Base-by-base conservation (phyloP, 2,888 invertebrate species). In the Cerceris rybyensis region DNA sequence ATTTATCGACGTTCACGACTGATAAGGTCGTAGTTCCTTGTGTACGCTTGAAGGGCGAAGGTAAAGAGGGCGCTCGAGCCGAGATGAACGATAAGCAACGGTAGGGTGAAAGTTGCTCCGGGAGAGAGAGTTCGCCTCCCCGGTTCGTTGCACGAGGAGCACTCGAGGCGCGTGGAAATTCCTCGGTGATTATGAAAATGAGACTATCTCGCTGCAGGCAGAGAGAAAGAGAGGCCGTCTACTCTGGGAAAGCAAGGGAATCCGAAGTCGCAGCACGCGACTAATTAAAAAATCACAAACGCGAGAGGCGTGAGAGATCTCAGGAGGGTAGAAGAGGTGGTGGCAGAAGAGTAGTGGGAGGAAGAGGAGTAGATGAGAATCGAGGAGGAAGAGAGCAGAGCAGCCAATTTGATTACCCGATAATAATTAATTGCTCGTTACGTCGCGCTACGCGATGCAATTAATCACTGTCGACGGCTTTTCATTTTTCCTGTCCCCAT, bases 361-460 rank as follows among this genome's bases (percentile, higher is more conserved):
- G 63, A 28, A 55, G 61, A 17, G 52, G 13, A 54, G 7, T 61
- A 41, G 13, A 39, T 69, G 67, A 43, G 54, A 63, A 60, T 4
- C 17, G n/a, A 60, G 61, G 52, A 60, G 41, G 67, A 64, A 63
- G 70, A 41, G 74, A 57, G 65, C 54, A 42, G 59, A 81, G 78
- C 73, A 81, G 81, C 71, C 86, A 77, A 85, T 88, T 86, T 85
- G 86, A 88, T 88, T 88, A 88, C 73, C 80, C 83, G 88, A 89
- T 89, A 88, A 86, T 89, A 88, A 88, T 88, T 88, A 89, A 89
- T 89, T 84, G 88, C 87, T 89, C 86, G 86, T 88, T 87, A 87
- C 83, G 81, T 76, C 72, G 81, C 77, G 63, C 79, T 78, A 70
- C 75, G 73, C 68, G 71, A 77, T 65, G 79, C 83, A 79, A 88